Evolutionary conservation across 1,140 invertebrate genomes (phyloP).

Genomic region (Andrena cerasifolii): DNA sequence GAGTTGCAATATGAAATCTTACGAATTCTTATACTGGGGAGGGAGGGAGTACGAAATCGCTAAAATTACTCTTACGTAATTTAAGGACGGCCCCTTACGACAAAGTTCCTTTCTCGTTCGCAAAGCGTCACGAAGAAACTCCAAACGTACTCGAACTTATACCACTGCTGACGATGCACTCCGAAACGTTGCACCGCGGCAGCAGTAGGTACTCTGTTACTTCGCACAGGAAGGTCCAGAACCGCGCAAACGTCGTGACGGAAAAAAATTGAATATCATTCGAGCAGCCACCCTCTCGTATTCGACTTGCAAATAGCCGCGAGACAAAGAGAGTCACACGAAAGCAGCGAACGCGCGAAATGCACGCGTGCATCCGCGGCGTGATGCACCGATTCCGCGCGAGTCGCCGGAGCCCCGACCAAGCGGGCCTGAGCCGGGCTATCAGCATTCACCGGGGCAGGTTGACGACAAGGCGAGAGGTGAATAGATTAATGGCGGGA

Average conservation of each 20-base stretch:
- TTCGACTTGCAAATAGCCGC: constrained; percentile 19
- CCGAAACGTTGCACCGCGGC: too few relatives aligned
- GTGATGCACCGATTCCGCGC: constrained; percentile 44
- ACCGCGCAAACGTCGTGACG: not conserved
- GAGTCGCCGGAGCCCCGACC: constrained; percentile 4
- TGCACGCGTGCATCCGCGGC: not conserved
- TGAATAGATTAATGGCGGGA: constrained; percentile 60
- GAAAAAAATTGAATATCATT: not conserved
- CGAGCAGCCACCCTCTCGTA: not conserved
- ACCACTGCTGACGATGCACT: too few relatives aligned
- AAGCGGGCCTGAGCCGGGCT: constrained; percentile 48
- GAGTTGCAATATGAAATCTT: too few relatives aligned
- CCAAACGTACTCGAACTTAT: too few relatives aligned
- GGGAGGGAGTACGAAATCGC: too few relatives aligned
- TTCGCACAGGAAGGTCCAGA: not conserved
- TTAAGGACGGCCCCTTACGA: too few relatives aligned
- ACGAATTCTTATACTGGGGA: too few relatives aligned
- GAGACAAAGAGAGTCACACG: constrained; percentile 31
- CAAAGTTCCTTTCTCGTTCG: too few relatives aligned
- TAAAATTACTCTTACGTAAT: too few relatives aligned
- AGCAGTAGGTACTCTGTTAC: too few relatives aligned
- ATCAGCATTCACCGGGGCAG: constrained; percentile 42
- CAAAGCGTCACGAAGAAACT: too few relatives aligned
- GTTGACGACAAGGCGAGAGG: constrained; percentile 39
- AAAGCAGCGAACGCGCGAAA: constrained; percentile 14